Evolutionary conservation across 2,113 vertebrate species (phyloP).

Genomic region (Gallinago jamesoni): DNA sequence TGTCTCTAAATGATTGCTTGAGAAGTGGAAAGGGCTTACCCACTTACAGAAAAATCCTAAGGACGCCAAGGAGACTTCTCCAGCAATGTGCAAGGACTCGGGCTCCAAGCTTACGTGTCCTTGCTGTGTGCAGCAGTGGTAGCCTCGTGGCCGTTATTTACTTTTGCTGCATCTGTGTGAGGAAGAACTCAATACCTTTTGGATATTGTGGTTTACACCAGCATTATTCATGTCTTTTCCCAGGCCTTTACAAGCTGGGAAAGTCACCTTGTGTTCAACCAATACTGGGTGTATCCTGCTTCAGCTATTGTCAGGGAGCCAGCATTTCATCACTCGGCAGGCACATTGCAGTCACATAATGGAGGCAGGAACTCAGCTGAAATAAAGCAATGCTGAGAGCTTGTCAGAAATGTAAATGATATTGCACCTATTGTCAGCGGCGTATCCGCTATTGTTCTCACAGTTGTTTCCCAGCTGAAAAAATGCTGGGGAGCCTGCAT

Average conservation of each 20-base stretch:
- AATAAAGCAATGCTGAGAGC: conserved; percentile 63
- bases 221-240: conserved; percentile 58
- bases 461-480: conserved; percentile 66
- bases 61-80: not conserved
- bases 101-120: not conserved
- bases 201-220: conserved; percentile 31
- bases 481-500: conserved; percentile 67
- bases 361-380: conserved; percentile 44
- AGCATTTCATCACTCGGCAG: conserved; percentile 68
- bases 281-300: conserved; percentile 71
- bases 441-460: conserved; percentile 45
- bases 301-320: conserved; percentile 65
- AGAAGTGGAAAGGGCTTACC: not conserved
- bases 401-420: conserved; percentile 69
- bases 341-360: conserved; percentile 51
- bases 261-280: conserved; percentile 60
- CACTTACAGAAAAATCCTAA: not conserved
- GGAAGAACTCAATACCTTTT: conserved; percentile 22
- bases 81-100: not conserved
- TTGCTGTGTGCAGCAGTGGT: not conserved
- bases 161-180: not conserved
- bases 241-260: conserved; percentile 64
- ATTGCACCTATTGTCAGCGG: conserved; percentile 59
- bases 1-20: not conserved
- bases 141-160: not conserved